A percentile compares a stretch with the other conserved stretches of the same genome.
Conservation (phyloP, 1,140 invertebrate genomes). For the Tenebrio molitor region DNA sequence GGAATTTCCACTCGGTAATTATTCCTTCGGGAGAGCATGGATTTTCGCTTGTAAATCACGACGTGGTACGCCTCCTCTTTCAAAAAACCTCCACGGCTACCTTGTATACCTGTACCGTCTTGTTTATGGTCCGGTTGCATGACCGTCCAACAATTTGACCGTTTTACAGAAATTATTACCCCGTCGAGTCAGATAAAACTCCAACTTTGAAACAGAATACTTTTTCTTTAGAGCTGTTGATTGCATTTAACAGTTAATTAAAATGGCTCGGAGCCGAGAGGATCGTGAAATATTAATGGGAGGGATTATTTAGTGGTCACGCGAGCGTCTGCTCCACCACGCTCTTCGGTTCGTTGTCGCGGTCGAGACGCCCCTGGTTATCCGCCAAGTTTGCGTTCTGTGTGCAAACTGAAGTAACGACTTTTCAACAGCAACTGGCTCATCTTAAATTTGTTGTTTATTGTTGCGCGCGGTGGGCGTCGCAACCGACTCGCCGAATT, state of each 20-base stretch:
- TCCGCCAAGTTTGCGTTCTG: conserved; percentile 13
- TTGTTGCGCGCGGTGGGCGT: neutral
- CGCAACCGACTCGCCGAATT: too few relatives aligned
- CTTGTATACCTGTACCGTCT: conserved; percentile 1
- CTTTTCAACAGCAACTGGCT: neutral
- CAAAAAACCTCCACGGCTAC: conserved; percentile 17
- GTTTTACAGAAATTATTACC: conserved; percentile 38
- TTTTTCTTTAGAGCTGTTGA: conserved; percentile 43
- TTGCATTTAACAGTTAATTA: conserved; percentile 48
- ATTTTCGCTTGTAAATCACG: conserved; percentile 23
- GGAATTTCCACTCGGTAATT: too few relatives aligned
- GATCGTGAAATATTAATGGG: conserved; percentile 44
- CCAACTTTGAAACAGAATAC: conserved; percentile 39
- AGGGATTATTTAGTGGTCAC: conserved; percentile 44
- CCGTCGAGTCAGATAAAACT: conserved; percentile 37
- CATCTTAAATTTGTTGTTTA: neutral
- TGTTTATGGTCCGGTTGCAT: conserved; percentile 29
- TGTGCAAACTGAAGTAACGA: neutral
- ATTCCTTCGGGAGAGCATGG: too few relatives aligned
- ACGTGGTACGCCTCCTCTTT: neutral
- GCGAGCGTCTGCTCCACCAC: conserved; percentile 35
- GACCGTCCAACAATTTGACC: conserved; percentile 36
- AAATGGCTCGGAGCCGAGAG: conserved; percentile 36
- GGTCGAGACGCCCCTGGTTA: conserved; percentile 35
- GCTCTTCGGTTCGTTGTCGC: conserved; percentile 36